Evolutionary conservation across 2,113 vertebrate genomes (phyloP).

Genomic region (Micromys minutus): DNA sequence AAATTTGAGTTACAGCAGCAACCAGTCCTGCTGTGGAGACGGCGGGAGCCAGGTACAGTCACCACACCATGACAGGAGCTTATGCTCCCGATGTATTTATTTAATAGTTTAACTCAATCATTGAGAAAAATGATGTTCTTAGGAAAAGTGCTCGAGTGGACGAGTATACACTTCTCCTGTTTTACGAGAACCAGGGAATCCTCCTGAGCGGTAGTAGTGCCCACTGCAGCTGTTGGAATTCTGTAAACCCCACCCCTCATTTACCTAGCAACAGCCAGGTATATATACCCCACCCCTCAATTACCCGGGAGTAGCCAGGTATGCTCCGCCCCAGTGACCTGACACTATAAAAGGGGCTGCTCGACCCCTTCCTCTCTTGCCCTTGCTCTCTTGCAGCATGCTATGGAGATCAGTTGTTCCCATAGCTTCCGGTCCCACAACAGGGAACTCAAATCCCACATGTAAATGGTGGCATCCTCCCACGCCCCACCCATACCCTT

Average conservation of each 20-base stretch:
- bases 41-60: conserved; percentile 63
- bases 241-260: too few relatives aligned
- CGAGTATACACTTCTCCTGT: conserved; percentile 39
- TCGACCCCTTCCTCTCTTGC: too few relatives aligned
- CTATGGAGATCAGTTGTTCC: neutral
- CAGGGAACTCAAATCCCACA: neutral
- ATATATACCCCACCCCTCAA: too few relatives aligned
- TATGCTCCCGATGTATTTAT: conserved; percentile 65
- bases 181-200: neutral
- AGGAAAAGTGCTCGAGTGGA: conserved; percentile 42
- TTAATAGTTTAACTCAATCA: conserved; percentile 70
- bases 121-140: conserved; percentile 54
- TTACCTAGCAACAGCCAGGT: too few relatives aligned
- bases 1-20: conserved; percentile 67
- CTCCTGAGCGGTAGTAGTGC: neutral
- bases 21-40: conserved; percentile 62
- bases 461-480: neutral
- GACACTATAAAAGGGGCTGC: too few relatives aligned
- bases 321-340: too few relatives aligned
- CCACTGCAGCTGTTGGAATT: neutral
- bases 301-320: too few relatives aligned
- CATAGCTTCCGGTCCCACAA: neutral
- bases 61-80: conserved; percentile 9
- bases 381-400: neutral
- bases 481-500: accelerated